Conservation (phyloP, 2,797 vertebrate genomes). For the Mus minutoides region DNA sequence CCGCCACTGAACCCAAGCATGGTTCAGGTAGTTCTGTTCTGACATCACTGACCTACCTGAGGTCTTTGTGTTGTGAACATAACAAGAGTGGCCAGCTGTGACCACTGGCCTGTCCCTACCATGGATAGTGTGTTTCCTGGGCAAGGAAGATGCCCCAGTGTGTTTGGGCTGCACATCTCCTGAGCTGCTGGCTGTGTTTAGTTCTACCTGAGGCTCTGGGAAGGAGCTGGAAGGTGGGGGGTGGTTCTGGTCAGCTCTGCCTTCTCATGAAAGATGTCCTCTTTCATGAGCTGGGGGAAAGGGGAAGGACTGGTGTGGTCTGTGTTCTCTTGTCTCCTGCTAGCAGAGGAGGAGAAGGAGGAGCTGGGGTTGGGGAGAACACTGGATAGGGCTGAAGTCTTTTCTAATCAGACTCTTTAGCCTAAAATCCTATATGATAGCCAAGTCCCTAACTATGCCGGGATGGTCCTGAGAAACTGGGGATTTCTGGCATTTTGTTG, state of each 20-base stretch:
- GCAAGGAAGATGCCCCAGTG: background rate
- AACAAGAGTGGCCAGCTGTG: background rate
- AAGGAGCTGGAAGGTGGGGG: background rate
- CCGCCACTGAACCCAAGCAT: background rate
- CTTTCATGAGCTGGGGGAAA: background rate
- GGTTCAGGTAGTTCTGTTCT: background rate
- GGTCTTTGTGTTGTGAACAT: background rate
- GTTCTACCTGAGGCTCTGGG: background rate
- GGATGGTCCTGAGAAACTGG: background rate
- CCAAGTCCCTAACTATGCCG: background rate
- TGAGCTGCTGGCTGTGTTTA: background rate
- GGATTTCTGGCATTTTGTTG: background rate
- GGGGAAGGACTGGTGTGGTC: background rate
- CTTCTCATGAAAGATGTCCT: background rate
- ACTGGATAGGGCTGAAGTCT: background rate
- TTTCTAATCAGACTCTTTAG: background rate
- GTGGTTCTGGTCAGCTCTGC: background rate
- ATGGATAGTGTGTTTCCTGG: too few species aligned
- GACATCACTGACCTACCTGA: conserved; percentile 3
- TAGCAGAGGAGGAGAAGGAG: background rate
- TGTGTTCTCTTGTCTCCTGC: background rate
- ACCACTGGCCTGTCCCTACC: background rate
- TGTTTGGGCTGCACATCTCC: background rate
- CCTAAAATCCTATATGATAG: background rate
- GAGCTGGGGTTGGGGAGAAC: background rate